Percentiles rank a stretch among this genome's conserved stretches.
phyloP scores from a whole-genome alignment of 2,113 vertebrate genomes.

The Hydrochoerus hydrochaeris region DNA sequence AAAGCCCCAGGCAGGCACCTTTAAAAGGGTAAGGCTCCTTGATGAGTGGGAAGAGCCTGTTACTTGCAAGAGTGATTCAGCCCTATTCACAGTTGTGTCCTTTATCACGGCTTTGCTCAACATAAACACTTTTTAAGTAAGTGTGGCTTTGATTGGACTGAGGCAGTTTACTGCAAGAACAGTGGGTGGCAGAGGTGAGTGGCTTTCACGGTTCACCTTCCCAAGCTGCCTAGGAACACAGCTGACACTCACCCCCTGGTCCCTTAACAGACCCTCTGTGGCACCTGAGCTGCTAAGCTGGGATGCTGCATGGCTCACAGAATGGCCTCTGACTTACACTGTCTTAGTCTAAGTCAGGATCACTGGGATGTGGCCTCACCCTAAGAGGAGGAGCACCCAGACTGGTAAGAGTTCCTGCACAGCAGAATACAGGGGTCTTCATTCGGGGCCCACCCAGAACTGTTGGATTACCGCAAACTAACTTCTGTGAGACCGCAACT shows the following conservation, averaged over 20 bases:
- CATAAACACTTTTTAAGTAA: background rate
- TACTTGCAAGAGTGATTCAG: background rate
- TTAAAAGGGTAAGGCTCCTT: background rate
- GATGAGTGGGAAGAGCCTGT: background rate
- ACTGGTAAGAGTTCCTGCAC: background rate
- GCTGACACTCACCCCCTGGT: background rate
- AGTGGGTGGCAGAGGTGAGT: background rate
- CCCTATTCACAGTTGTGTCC: background rate
- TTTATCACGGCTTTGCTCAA: background rate
- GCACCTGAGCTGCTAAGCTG: background rate
- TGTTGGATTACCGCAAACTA: background rate
- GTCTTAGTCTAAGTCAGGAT: too few species aligned
- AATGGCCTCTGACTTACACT: background rate
- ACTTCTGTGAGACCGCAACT: background rate
- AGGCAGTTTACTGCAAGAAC: conserved; percentile 30
- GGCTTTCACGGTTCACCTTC: background rate
- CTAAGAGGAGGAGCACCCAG: background rate
- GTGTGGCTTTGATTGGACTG: background rate
- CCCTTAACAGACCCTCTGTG: background rate
- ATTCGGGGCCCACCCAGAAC: background rate
- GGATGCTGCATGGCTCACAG: background rate
- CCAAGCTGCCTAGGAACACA: background rate
- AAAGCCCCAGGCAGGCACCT: background rate
- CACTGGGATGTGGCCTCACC: too few species aligned
- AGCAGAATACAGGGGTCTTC: background rate